These are phyloP conservation scores for Garra rufa DNA, from an alignment of 2,113 vertebrate genomes.

Conservation along the genomic window DNA sequence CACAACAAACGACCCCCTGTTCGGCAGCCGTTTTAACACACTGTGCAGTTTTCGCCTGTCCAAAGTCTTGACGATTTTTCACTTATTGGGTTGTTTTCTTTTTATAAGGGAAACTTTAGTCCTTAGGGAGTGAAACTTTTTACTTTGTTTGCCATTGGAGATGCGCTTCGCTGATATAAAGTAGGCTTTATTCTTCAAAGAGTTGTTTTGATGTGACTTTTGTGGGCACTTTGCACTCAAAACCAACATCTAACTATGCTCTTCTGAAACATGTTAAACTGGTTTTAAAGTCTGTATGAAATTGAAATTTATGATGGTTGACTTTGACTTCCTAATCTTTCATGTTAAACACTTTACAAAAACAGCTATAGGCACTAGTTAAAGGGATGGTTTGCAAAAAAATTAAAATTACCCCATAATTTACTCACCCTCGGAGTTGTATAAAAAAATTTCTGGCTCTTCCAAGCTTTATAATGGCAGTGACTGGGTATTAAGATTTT, in stretches of 20 bases:
- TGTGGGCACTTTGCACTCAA: not conserved
- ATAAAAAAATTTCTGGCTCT: too few species aligned
- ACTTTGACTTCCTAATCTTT: not conserved
- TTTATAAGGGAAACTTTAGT: not conserved
- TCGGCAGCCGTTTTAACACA: not conserved
- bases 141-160: constrained; percentile 6
- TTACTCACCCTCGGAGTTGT: too few species aligned
- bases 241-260: not conserved
- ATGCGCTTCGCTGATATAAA: not conserved
- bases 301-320: not conserved
- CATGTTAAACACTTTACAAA: too few species aligned
- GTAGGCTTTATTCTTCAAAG: constrained; percentile 42
- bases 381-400: too few species aligned
- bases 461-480: too few species aligned
- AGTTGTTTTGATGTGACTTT: not conserved
- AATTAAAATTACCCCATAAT: too few species aligned
- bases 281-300: not conserved
- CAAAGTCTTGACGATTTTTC: not conserved
- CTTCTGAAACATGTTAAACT: not conserved
- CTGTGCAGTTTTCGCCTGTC: not conserved
- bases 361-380: too few species aligned
- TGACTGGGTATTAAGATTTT: too few species aligned
- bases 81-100: not conserved
- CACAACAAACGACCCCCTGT: not conserved
- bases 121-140: not conserved